These are phyloP conservation scores for Tribolium castaneum DNA, from an alignment of 1,140 invertebrate genomes.

Conservation along the genomic window DNA sequence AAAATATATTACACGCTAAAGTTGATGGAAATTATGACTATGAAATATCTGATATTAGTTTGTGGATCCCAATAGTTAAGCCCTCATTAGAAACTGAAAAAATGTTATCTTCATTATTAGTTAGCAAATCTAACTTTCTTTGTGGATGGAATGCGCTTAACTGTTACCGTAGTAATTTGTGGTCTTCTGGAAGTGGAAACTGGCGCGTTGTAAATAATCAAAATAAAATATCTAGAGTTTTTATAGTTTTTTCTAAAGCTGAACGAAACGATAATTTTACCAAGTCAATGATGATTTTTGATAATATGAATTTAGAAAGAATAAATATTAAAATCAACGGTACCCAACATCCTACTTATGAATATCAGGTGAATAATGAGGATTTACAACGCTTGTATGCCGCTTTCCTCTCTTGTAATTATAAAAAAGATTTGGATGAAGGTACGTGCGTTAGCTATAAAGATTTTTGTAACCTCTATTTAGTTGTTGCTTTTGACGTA, in stretches of 20 bases:
- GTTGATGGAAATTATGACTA: slow-evolving; percentile 31
- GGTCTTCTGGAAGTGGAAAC: slow-evolving; percentile 36
- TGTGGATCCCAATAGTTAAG: slow-evolving; percentile 27
- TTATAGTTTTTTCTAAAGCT: slow-evolving; percentile 24
- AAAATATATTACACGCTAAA: slow-evolving; percentile 36
- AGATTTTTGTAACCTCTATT: slow-evolving; percentile 38
- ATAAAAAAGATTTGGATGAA: slow-evolving; percentile 44
- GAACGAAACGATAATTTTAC: slow-evolving; percentile 39
- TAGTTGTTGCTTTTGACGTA: slow-evolving; percentile 41
- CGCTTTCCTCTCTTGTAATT: slow-evolving; percentile 35
- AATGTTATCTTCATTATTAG: slow-evolving; percentile 38
- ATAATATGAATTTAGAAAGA: slow-evolving; percentile 38
- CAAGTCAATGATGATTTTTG: slow-evolving; percentile 32
- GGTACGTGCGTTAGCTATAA: slow-evolving; percentile 42
- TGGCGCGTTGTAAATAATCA: slow-evolving; percentile 39
- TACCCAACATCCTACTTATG: slow-evolving; percentile 15
- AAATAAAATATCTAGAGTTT: slow-evolving; percentile 37
- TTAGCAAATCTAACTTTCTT: slow-evolving; percentile 37
- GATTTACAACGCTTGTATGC: slow-evolving; percentile 35
- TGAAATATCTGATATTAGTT: slow-evolving; percentile 34
- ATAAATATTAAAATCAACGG: slow-evolving; percentile 35
- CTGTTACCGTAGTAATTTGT: slow-evolving; percentile 23
- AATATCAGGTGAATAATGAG: slow-evolving; percentile 23
- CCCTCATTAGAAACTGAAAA: slow-evolving; percentile 36
- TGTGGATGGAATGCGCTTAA: slow-evolving; percentile 15